Evolutionary conservation across 1,140 invertebrate species (phyloP), one percentile per base, ranked within the genome.

Genomic region (Camponotus pennsylvanicus): DNA sequence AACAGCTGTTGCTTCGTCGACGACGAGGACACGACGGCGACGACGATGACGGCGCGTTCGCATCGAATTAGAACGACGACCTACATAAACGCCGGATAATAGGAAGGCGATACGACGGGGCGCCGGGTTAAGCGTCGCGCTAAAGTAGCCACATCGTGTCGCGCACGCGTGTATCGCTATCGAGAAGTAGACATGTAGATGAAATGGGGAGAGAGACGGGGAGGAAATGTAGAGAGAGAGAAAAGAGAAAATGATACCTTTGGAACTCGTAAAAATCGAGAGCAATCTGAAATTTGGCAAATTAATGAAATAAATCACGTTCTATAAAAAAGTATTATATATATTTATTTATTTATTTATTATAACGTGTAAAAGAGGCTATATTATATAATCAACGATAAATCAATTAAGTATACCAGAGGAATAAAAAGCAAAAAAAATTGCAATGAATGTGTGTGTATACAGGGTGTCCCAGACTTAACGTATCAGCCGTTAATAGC

Each of bases 1-100:
- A 70, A 90, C 91, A 91, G 88, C 92, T 93, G 88, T 91, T 90
- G 89, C 82, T 90, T 87, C 77, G 85, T 89, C 59, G n/a, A 71
- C 71, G 85, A 71, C n/a, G 59, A n/a, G 27, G 73, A 21, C 45
- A 32, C 66, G 87, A 27, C 45, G 21, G 37, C 70, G 40, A 77
- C 42, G 45, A 61, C 67, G 42, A 78, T 59, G 80, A 86, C 27
- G 64, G 34, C 78, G 63, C 32, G 27, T 37, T 80, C 69, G 45
- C 71, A 73, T 90, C 86, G 78, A 90, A 90, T 90, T 90, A 86
- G 89, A 90, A 86, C 89, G 73, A 90, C 83, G 86, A 86, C 89
- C 89, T 88, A 90, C 89, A 88, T 90, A 90, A 90, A 89, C 61
- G 82, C n/a, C 55, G 59, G 87, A 88, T 89, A 90, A 90, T 88